A percentile compares a stretch with the other conserved stretches of the same genome.
Conservation (phyloP, 1,140 invertebrate genomes). For the Stegodyphus mimosarum region DNA sequence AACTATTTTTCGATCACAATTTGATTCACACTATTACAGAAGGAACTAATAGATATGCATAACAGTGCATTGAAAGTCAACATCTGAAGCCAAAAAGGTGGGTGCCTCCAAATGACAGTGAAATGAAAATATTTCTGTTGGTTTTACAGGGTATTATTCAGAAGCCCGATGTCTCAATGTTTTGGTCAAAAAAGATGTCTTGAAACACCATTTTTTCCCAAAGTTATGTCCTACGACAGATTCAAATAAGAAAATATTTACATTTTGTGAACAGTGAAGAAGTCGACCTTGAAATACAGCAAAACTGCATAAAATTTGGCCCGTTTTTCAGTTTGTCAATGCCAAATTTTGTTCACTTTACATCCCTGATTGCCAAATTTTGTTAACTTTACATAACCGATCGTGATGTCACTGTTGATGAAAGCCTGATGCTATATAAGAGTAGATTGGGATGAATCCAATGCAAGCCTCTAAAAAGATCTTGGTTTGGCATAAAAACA, state of each 20-base stretch:
- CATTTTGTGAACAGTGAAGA: conserved; percentile 15
- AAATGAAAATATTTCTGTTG: conserved; percentile 18
- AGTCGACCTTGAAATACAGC: not conserved
- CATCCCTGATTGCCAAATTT: too few relatives aligned
- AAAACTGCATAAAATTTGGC: conserved; percentile 21
- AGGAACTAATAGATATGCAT: conserved; percentile 2
- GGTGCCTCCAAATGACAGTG: conserved; percentile 7
- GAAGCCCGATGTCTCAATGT: not conserved
- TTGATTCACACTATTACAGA: conserved; percentile 1
- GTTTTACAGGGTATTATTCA: not conserved
- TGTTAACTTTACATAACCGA: too few relatives aligned
- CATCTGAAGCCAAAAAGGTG: not conserved
- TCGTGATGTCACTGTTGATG: conserved; percentile 5
- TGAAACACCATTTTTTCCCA: not conserved
- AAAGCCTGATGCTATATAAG: conserved; percentile 18
- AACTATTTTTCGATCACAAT: conserved; percentile 8
- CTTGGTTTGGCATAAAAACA: conserved; percentile 18
- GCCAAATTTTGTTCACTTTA: not conserved
- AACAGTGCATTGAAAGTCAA: conserved; percentile 1
- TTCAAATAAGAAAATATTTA: not conserved
- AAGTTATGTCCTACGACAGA: too few relatives aligned
- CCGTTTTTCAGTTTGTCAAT: conserved; percentile 3
- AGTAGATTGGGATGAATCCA: conserved; percentile 16
- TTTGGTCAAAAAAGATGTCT: conserved; percentile 16
- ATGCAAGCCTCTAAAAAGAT: conserved; percentile 12